Base-by-base conservation (phyloP, 2,113 vertebrate genomes). In the Nerophis lumbriciformis region DNA sequence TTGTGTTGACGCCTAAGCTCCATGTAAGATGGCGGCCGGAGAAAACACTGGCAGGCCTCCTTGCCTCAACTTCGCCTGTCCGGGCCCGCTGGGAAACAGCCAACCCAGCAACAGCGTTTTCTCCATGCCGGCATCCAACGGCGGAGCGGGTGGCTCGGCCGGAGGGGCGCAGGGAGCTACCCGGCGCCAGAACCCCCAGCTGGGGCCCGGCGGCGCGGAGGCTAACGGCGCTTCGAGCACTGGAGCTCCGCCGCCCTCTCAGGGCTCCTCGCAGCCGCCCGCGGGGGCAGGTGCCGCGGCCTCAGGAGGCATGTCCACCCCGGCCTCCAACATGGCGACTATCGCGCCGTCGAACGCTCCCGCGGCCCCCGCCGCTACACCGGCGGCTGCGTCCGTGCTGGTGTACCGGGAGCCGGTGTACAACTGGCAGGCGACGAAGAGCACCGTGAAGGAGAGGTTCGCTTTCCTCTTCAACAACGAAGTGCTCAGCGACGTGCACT, bases 381-480 rank as follows among this genome's bases (percentile, higher is more conserved):
- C 87, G 53, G 91, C 90, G 1, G 89, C 90, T 4, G 90, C 90
- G 36, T 88, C 87, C 0, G 90, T 91, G 69, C 52, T 91, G n/a
- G 89, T 91, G 63, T 92, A 91, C 85, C 89, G 94, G 65, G 94
- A 94, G 81, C 93, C 93, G 3, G 94, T 92, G 56, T 97, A 97
- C 81, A 97, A 96, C 87, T 95, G 94, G 95, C 95, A 97, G 81
- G 94, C 94, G 21, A 96, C 93, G 38, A 97, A 97, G 89, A 94
- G 93, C 84, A 96, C 95, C 44, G 93, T 97, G 37, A 93, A 95
- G 88, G 94, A 96, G 82, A 87, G 94, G 7, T 95, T 95, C 68
- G 94, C 94, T 3, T 97, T 95, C 63, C 91, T 95, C 59, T 97
- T 97, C 88, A 96, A 96, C 88, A 96, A 96, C 90, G 95, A 97